These are phyloP conservation scores for Chaetogeoica ovagalla DNA, from an alignment of 2,888 invertebrate species.

Conservation along the genomic window DNA sequence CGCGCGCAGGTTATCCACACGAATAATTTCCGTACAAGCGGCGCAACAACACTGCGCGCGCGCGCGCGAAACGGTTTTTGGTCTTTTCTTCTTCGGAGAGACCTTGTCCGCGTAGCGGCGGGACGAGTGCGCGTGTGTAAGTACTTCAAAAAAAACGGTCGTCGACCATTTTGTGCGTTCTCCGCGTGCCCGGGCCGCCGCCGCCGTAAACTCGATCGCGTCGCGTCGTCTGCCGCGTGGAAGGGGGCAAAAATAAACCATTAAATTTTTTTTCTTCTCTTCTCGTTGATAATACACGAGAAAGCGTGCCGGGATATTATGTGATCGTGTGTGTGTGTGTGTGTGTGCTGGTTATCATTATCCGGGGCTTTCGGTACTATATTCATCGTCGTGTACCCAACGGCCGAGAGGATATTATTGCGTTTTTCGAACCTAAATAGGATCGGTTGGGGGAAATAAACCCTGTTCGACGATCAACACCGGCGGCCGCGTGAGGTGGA, in stretches of 20 bases:
- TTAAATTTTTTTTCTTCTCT: neutral
- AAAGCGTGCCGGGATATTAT: conserved; percentile 6
- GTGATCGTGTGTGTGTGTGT: neutral
- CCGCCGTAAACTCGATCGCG: neutral
- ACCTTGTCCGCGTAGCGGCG: neutral
- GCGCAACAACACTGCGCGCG: conserved; percentile 18
- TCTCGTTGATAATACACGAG: conserved; percentile 20
- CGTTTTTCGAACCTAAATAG: neutral
- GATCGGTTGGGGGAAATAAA: neutral
- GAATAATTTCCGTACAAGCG: conserved; percentile 3
- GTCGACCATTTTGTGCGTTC: conserved; percentile 11
- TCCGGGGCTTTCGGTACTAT: neutral
- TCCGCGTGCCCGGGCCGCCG: neutral
- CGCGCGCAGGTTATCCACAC: conserved; percentile 30
- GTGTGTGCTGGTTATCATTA: conserved; percentile 4
- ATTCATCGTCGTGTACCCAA: neutral
- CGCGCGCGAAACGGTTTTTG: conserved; percentile 6
- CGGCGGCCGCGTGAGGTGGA: too few species aligned
- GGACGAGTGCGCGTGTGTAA: neutral
- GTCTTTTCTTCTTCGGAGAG: neutral
- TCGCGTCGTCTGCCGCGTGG: too few species aligned
- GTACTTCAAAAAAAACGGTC: neutral
- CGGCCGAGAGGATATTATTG: neutral
- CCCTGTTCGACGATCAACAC: neutral
- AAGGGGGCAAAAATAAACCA: neutral